Base-by-base conservation (phyloP, 92 coral and sea anemone genomes). In the Palythoa heliodiscus region DNA sequence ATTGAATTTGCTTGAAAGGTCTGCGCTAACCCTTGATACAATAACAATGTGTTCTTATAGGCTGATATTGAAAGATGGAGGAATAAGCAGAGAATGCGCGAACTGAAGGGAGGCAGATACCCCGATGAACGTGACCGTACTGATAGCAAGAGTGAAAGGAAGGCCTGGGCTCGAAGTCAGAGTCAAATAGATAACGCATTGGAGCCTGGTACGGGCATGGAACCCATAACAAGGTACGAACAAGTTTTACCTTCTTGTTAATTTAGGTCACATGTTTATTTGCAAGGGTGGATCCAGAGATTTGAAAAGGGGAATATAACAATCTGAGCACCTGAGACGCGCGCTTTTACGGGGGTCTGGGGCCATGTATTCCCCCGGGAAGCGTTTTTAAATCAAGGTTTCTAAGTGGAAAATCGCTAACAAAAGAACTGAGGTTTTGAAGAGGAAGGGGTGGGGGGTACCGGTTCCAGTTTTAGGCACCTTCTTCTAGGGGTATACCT, bases 21-120 rank as follows among this genome's bases (percentile, higher is more conserved):
- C 8, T 55, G 3, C 8, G 16, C 55, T 0, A 12, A 12, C 61
- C 61, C 14, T 16, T 3, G 16, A 13, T 55, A 11, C 11, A 4
- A 55, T 3, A 55, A n/a, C 23, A 11, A 19, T 63, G 25, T 29
- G 29, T 66, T 19, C 58, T 53, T 43, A 68, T 80, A 91, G 94
- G 93, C 99, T 76, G 99, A 95, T 75, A 89, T 95, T 58, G 98
- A 97, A 87, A 89, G 99, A 72, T 92, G 92, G 89, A 92, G 95
- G 40, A 97, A 97, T 85, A 97, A 97, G 75, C 96, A 93, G 85
- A 78, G 99, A 82, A 91, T 90, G 86, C 93, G 99, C 12, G 95
- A 95, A 69, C 90, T 92, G 76, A 94, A 86, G 63, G 78, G 71
- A 47, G 91, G 88, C 15, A 47, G 81, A 39, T 86, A 88, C 19